Evolutionary conservation across 2,113 vertebrate genomes (phyloP).

Genomic region (Carlito syrichta): DNA sequence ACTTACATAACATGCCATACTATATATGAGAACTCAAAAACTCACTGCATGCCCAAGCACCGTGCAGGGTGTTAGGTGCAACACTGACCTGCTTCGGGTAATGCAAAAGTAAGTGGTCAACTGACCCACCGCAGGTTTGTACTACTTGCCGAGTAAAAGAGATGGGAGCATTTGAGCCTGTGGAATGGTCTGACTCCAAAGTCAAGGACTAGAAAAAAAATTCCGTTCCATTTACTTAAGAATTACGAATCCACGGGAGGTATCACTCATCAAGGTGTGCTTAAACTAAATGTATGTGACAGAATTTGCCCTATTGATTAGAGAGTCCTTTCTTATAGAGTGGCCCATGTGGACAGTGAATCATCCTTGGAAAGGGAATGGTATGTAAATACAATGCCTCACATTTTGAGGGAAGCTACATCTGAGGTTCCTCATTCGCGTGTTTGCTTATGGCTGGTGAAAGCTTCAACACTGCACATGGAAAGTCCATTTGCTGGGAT

Average conservation of each 20-base stretch:
- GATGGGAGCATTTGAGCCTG: too few species aligned
- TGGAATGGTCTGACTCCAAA: neutral
- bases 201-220: neutral
- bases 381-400: neutral
- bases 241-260: fast-evolving
- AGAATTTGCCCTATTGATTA: neutral
- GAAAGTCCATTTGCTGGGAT: neutral
- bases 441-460: neutral
- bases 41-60: too few species aligned
- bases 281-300: neutral
- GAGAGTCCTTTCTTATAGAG: neutral
- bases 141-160: too few species aligned
- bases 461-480: neutral
- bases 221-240: neutral
- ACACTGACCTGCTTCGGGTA: neutral
- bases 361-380: neutral
- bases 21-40: too few species aligned
- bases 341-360: neutral
- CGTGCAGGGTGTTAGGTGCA: too few species aligned
- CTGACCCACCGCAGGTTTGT: too few species aligned
- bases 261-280: neutral
- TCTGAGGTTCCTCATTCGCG: neutral
- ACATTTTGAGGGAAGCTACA: neutral
- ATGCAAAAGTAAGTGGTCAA: neutral
- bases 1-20: too few species aligned